These are phyloP conservation scores for Gobionotothen gibberifrons DNA, from an alignment of 2,797 vertebrate species.

Conservation along the genomic window DNA sequence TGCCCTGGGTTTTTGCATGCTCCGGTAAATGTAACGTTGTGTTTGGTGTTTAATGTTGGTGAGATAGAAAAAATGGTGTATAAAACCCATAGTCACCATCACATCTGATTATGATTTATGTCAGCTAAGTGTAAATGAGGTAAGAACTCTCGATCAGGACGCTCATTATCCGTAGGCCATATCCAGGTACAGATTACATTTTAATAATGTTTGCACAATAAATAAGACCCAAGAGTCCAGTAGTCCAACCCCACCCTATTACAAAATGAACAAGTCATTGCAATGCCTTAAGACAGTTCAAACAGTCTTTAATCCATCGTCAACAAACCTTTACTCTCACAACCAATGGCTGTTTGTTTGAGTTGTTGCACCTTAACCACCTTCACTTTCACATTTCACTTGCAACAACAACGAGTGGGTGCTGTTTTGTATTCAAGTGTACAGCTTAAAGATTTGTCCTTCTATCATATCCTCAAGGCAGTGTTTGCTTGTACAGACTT, in stretches of 20 bases:
- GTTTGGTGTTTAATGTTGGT: constrained; percentile 3
- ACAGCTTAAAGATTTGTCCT: constrained; percentile 19
- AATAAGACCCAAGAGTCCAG: constrained; percentile 63
- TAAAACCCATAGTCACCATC: not conserved
- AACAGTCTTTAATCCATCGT: constrained; percentile 52
- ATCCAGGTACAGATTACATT: constrained; percentile 24
- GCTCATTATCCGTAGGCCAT: constrained; percentile 1
- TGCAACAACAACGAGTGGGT: not conserved
- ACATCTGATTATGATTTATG: not conserved
- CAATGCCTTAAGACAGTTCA: constrained; percentile 52
- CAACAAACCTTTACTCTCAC: constrained; percentile 44
- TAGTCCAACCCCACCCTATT: constrained; percentile 68
- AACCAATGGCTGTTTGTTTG: constrained; percentile 8
- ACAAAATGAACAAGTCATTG: constrained; percentile 36
- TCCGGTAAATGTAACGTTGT: not conserved
- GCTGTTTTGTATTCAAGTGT: not conserved
- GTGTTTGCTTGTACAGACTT: constrained; percentile 9
- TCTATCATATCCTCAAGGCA: constrained; percentile 16
- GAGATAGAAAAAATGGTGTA: not conserved
- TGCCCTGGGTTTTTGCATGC: not conserved
- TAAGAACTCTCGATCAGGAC: not conserved
- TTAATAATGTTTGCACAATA: constrained; percentile 55
- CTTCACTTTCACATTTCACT: constrained; percentile 51
- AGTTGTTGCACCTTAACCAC: constrained; percentile 30
- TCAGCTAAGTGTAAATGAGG: constrained; percentile 2